Base-by-base conservation (phyloP, 1,140 invertebrate genomes). In the Eriosoma lanigerum region DNA sequence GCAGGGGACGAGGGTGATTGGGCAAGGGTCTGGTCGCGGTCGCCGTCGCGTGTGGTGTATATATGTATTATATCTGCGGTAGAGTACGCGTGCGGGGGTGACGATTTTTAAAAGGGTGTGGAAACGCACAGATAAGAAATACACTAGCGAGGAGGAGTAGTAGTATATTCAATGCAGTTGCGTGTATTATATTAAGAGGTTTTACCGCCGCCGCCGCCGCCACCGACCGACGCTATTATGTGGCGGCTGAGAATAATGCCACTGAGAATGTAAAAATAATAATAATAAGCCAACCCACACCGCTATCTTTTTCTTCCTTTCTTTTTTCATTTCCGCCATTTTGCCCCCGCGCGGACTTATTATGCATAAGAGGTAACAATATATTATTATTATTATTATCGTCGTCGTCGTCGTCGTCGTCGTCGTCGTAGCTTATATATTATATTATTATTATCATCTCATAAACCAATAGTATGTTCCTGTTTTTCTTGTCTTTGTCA, bases 81-180 rank as follows among this genome's bases (percentile, higher is more conserved):
- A 15, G 48, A 19, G 46, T 8, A 56, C 24, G 26, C 29, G 21
- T 3, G 26, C 26, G 50, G 29, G 19, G 73, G n/a, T 21, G 44
- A 58, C 75, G 24, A 60, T 78, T 78, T 78, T 78, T 78, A 78
- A 76, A 78, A 78, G 75, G 75, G 75, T 78, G 75, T 78, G 75
- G 75, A 60, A 78, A 78, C 38, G 38, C 56, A 60, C 56, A 78
- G 75, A 78, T 78, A 78, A 78, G 75, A 60, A 60, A 78, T 52
- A 78, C 52, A 50, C 32, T 8, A n/a, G n/a, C n/a, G n/a, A 48
- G 68, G 29, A 72, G 15, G 21, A 48, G 66, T 12, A 17, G 58
- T 19, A 60, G 17, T 60, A 60, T 60, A 60, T 38, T 38, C 32
- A 8, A 8, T 38, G 32, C 32, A 38, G 26, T 60, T 12, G 64